phyloP scores from a whole-genome alignment of 2,888 invertebrate genomes.

The Patella caerulea region DNA sequence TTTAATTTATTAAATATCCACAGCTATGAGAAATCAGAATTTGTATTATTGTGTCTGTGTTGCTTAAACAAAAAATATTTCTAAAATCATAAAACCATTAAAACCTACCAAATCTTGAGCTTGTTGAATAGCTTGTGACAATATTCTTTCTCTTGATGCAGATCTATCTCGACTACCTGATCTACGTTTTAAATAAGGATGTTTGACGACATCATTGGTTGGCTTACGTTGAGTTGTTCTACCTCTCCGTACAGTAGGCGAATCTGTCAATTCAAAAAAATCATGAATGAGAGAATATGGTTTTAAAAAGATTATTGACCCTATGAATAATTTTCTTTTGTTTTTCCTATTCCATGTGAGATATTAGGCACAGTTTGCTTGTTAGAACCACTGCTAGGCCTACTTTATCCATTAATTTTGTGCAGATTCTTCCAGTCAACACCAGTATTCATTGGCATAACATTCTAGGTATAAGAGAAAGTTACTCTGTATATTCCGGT shows the following conservation, averaged over 20 bases:
- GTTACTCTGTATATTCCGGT: no score
- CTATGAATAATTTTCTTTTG: no score
- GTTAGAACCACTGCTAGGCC: no score
- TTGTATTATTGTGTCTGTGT: not conserved
- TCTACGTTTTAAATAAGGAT: conserved; percentile 4
- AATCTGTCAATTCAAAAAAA: not conserved
- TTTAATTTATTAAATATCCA: not conserved
- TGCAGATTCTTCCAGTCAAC: no score
- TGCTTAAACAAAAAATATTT: not conserved
- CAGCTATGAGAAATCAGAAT: not conserved
- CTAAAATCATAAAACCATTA: no score
- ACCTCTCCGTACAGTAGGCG: not conserved
- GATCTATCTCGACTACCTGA: not conserved
- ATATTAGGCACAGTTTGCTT: no score
- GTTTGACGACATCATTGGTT: not conserved
- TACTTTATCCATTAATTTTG: no score
- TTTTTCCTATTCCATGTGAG: no score
- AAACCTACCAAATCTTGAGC: not conserved
- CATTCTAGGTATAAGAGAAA: no score
- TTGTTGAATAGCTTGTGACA: conserved; percentile 1
- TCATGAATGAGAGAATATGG: not conserved
- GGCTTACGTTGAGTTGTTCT: not conserved
- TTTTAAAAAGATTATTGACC: no score
- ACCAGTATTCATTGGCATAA: no score
- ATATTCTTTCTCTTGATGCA: conserved; percentile 1